Evolutionary conservation across 2,888 invertebrate genomes (phyloP), one percentile per base, ranked within the genome.

Genomic region (Nephrotoma appendiculata): DNA sequence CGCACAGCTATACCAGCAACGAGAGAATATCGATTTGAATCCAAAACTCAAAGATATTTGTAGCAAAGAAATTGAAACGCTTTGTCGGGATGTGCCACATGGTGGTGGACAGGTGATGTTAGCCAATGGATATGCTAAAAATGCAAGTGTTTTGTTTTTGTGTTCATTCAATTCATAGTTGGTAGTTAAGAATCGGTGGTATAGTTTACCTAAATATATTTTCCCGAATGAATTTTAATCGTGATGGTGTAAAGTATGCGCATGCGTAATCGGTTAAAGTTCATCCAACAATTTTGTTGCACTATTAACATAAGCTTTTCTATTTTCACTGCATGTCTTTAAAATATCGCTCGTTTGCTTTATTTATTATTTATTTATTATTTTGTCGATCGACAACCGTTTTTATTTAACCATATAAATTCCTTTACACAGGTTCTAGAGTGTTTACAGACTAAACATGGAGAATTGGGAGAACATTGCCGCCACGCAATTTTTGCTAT

Each of bases 1-100:
- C 90, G 96, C 97, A 86, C 98, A 99, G 90, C 93, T 99, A 42
- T 96, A 98, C 89, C 98, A 98, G 90, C 96, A 98, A 91, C 94
- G 97, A 88, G 98, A 99, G 92, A 97, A 94, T 90, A 96, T 97
- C 88, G 94, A 95, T 88, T 94, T 97, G 88, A 97, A 98, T 92
- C 96, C 97, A 0, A 94, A 95, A 89, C 92, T 99, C 87, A 97
- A 96, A 90, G 94, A 94, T 88, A 95, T 96, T 5, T 99, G 99
- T 91, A 93, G 94, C 87, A 91, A 91, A 45, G 99, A 99, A 90
- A 95, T 99, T 41, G 93, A 93, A 88, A 92, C 93, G 83, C 94
- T 94, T 87, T 99, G 98, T 90, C 91, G 92, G 9, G 94, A 94
- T 88, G 92, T 95, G 15, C 93, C 93, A 84, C 94, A 94, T 89